Conservation (phyloP, 2,113 vertebrate genomes). For the Coracopsis vasa region DNA sequence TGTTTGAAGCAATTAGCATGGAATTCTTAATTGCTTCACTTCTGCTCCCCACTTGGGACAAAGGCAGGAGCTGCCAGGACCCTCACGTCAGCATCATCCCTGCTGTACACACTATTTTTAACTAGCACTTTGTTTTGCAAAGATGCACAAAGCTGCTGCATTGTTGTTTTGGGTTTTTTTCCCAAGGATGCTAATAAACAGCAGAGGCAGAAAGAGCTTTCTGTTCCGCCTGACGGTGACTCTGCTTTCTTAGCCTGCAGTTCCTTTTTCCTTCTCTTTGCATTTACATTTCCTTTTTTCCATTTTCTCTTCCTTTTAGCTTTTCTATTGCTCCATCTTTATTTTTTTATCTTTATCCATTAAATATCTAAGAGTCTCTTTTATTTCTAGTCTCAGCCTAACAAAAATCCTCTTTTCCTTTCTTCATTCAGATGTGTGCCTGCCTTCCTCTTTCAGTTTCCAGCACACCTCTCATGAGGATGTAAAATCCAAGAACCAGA, state of each 20-base stretch:
- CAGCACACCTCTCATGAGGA: constrained; percentile 67
- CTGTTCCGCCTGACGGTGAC: background rate
- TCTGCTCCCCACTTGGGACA: constrained; percentile 83
- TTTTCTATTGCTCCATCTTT: background rate
- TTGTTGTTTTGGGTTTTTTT: no score
- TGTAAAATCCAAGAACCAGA: constrained; percentile 76
- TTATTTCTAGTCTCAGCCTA: background rate
- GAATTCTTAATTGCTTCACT: constrained; percentile 92
- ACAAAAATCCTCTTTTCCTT: background rate
- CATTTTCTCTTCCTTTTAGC: background rate
- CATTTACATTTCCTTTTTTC: background rate
- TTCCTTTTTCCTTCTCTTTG: background rate
- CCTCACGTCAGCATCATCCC: constrained; percentile 69
- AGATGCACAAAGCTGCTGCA: constrained; percentile 62
- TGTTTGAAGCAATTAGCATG: constrained; percentile 90
- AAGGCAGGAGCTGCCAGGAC: constrained; percentile 77
- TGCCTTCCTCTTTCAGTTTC: constrained; percentile 33
- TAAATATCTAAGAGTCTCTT: background rate
- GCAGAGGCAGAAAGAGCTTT: constrained; percentile 21
- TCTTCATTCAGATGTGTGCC: background rate
- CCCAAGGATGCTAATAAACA: constrained; percentile 48
- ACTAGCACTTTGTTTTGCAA: constrained; percentile 72
- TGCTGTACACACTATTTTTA: constrained; percentile 64
- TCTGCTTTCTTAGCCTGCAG: background rate
- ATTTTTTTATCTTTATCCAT: background rate